Evolutionary conservation across 2,888 invertebrate species (phyloP).

Genomic region (Microchrysa polita): DNA sequence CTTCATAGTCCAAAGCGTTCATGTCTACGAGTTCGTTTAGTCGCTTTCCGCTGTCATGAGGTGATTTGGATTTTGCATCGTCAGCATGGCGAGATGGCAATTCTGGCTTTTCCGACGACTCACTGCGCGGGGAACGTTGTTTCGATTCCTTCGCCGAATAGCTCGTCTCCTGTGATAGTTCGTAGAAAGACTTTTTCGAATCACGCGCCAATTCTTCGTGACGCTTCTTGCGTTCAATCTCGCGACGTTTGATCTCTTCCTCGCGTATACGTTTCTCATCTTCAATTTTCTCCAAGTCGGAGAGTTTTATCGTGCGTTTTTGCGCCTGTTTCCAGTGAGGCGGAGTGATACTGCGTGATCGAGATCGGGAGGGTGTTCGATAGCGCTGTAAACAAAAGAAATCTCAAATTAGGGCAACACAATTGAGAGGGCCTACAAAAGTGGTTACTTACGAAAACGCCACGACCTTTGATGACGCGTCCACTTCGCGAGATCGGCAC

Average conservation of each 20-base stretch:
- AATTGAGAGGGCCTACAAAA: neutral
- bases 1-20: constrained; percentile 79
- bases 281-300: constrained; percentile 80
- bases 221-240: constrained; percentile 67
- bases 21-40: constrained; percentile 68
- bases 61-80: neutral
- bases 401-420: neutral
- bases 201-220: constrained; percentile 67
- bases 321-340: constrained; percentile 95
- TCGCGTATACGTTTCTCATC: constrained; percentile 73
- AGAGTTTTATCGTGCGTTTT: constrained; percentile 82
- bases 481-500: constrained; percentile 73
- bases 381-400: constrained; percentile 71
- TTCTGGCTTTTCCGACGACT: constrained; percentile 58
- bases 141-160: constrained; percentile 53
- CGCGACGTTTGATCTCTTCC: constrained; percentile 67
- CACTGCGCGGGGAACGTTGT: constrained; percentile 33
- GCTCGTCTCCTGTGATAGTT: constrained; percentile 65
- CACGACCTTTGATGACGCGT: constrained; percentile 88
- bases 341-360: constrained; percentile 89
- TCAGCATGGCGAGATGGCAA: constrained; percentile 50
- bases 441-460: constrained; percentile 81
- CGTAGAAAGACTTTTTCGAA: constrained; percentile 63
- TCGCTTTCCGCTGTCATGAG: constrained; percentile 13
- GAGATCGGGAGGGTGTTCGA: constrained; percentile 84